Percentiles rank a stretch among this genome's conserved stretches.
Evolutionary conservation across 2,888 invertebrate species (phyloP).

Genomic region (Dasypolia templi): DNA sequence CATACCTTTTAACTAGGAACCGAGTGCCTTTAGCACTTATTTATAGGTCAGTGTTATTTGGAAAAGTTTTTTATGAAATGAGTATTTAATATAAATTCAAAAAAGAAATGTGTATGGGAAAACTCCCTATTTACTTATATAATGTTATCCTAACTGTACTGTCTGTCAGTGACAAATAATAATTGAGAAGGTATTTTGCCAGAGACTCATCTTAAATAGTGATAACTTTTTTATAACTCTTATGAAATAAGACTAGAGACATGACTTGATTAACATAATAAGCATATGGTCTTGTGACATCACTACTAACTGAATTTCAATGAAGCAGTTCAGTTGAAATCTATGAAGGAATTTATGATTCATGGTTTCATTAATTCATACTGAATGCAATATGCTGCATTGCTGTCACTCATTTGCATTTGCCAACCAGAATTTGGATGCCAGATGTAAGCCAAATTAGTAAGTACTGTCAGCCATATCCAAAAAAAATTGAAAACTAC

Average conservation of each 20-base stretch:
- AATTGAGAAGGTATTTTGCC: constrained; percentile 23
- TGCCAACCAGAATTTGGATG: no score
- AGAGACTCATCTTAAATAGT: constrained; percentile 13
- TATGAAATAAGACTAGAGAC: constrained; percentile 35
- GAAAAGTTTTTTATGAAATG: constrained; percentile 20
- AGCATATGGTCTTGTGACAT: constrained; percentile 35
- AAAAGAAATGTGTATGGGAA: constrained; percentile 13
- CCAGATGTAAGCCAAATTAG: constrained; percentile 36
- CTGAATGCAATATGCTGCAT: neutral
- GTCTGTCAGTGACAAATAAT: constrained; percentile 57
- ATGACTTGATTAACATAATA: constrained; percentile 22
- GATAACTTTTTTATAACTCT: constrained; percentile 12
- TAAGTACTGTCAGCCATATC: constrained; percentile 2
- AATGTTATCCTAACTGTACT: constrained; percentile 38
- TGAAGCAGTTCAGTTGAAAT: constrained; percentile 27
- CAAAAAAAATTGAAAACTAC: constrained; percentile 1
- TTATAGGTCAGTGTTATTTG: constrained; percentile 36
- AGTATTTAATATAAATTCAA: constrained; percentile 24
- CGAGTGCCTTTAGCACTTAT: constrained; percentile 57
- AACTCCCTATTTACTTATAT: constrained; percentile 15
- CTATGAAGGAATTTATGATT: constrained; percentile 23
- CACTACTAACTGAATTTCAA: constrained; percentile 41
- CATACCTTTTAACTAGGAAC: constrained; percentile 20
- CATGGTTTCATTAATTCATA: constrained; percentile 20
- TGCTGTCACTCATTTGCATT: constrained; percentile 17